Evolutionary conservation across 2,888 invertebrate species (phyloP).

Genomic region (Panzeria rudis): DNA sequence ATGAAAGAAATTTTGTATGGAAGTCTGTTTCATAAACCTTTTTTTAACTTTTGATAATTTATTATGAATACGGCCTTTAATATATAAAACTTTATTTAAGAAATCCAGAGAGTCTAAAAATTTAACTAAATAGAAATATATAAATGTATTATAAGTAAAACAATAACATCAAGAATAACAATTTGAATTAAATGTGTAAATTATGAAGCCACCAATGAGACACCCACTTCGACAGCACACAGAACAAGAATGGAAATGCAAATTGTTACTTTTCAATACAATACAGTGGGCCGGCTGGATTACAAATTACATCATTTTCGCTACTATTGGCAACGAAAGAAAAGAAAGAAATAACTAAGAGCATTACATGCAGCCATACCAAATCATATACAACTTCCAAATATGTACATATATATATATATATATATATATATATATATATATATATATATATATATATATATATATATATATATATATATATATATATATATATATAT

Average conservation of each 20-base stretch:
- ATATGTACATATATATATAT: too few relatives aligned
- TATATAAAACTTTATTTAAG: background rate
- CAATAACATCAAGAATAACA: conserved; percentile 35
- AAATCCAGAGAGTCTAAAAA: background rate
- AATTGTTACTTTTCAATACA: conserved; percentile 6
- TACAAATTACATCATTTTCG: background rate
- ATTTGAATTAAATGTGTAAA: conserved; percentile 26
- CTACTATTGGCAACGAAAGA: background rate
- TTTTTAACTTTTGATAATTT: too few relatives aligned
- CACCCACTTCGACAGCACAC: conserved; percentile 60
- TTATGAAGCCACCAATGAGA: conserved; percentile 72
- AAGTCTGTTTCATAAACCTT: too few relatives aligned
- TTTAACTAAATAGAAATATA: conserved; percentile 46
- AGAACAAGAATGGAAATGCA: conserved; percentile 30
- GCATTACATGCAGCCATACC: too few relatives aligned
- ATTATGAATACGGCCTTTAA: too few relatives aligned
- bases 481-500: too few relatives aligned
- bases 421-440: too few relatives aligned
- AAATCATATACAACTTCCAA: too few relatives aligned
- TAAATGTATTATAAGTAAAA: conserved; percentile 48
- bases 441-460: too few relatives aligned
- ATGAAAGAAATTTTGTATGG: too few relatives aligned
- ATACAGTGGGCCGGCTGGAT: conserved; percentile 7
- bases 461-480: too few relatives aligned
- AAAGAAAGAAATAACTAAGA: too few relatives aligned